phyloP scores from a whole-genome alignment of 2,888 invertebrate species.

The Drosophila barbarae region DNA sequence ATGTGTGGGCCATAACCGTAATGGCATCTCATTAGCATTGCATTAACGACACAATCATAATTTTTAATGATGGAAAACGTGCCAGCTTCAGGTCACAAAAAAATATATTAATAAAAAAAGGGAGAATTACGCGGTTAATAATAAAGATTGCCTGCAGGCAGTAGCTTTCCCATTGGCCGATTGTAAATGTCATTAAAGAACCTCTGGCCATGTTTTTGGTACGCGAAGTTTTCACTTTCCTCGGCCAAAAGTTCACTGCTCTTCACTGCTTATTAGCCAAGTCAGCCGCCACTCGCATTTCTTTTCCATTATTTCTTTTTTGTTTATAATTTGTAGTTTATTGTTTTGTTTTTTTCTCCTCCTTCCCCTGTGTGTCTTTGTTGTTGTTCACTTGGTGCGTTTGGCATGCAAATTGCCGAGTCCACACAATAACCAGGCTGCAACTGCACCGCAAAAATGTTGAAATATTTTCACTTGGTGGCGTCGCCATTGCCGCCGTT shows the following conservation, averaged over 20 bases:
- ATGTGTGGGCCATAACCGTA: constrained; percentile 52
- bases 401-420: constrained; percentile 67
- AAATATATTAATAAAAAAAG: constrained; percentile 36
- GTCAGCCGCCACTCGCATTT: constrained; percentile 51
- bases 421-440: constrained; percentile 37
- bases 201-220: constrained; percentile 12
- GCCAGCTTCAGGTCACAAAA: constrained; percentile 49
- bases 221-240: constrained; percentile 59
- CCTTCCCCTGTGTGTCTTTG: neutral
- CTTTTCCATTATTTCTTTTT: constrained; percentile 32
- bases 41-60: constrained; percentile 61
- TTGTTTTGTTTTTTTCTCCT: constrained; percentile 38
- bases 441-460: constrained; percentile 30
- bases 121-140: constrained; percentile 10
- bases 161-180: constrained; percentile 19
- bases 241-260: constrained; percentile 61
- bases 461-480: constrained; percentile 67
- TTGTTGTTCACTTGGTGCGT: constrained; percentile 32
- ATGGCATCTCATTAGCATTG: constrained; percentile 56
- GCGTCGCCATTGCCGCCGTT: constrained; percentile 40
- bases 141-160: constrained; percentile 4
- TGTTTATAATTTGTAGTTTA: constrained; percentile 53
- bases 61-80: constrained; percentile 68
- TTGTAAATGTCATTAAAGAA: constrained; percentile 30
- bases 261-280: constrained; percentile 57